phyloP scores from a whole-genome alignment of 2,113 vertebrate genomes.

The Coregonus clupeaformis region DNA sequence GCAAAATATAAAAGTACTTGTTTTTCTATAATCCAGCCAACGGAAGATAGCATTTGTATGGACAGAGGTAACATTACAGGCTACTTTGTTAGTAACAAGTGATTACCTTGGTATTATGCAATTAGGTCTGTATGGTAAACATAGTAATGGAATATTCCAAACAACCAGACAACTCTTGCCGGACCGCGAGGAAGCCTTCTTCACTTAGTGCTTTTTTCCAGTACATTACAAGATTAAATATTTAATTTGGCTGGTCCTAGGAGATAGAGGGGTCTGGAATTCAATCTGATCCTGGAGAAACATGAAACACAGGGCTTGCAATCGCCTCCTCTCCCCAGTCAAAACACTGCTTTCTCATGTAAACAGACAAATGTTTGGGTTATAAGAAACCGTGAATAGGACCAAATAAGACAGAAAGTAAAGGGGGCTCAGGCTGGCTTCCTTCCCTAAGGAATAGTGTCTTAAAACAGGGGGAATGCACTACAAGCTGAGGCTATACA shows the following conservation, averaged over 20 bases:
- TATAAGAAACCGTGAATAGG: conserved; percentile 64
- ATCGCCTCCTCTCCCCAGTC: conserved; percentile 77
- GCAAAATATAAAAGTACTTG: not conserved
- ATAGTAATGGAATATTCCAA: not conserved
- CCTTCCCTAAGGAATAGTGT: not conserved
- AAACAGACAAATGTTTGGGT: conserved; percentile 78
- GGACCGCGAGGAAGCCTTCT: not conserved
- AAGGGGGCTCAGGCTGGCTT: not conserved
- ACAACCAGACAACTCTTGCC: not conserved
- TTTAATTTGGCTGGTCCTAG: conserved; percentile 80
- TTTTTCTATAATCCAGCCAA: not conserved
- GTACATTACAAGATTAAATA: conserved; percentile 81
- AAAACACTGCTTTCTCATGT: conserved; percentile 82
- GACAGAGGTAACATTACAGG: not conserved
- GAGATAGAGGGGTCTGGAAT: conserved; percentile 74
- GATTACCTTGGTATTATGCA: not conserved
- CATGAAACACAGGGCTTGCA: conserved; percentile 77
- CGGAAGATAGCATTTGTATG: not conserved
- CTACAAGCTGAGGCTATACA: too few species aligned
- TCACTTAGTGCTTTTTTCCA: conserved; percentile 59
- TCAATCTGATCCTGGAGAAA: conserved; percentile 75
- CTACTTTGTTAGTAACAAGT: not conserved
- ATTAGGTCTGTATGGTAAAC: not conserved
- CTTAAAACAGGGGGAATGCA: not conserved
- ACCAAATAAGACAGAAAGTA: not conserved